Conservation (phyloP, 1,140 invertebrate species). For the Drosophila jambulina region DNA sequence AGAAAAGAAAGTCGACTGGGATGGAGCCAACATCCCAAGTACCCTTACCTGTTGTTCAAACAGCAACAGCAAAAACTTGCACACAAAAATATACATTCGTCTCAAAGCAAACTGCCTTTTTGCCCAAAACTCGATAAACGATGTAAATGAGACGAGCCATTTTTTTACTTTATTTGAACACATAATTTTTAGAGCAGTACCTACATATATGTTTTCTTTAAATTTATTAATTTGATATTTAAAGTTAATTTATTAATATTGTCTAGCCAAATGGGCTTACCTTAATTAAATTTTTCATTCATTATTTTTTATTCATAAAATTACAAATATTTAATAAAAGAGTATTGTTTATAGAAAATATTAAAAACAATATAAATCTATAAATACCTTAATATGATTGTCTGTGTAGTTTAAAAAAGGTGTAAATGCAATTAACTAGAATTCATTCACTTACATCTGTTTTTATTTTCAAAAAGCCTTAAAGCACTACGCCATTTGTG, state of each 20-base stretch:
- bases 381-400: neutral
- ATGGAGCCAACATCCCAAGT: constrained; percentile 5
- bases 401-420: neutral
- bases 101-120: neutral
- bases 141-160: neutral
- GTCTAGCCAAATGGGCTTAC: neutral
- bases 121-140: neutral
- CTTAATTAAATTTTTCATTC: neutral
- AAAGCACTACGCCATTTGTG: neutral
- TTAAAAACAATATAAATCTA: neutral
- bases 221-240: too few species aligned
- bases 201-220: neutral
- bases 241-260: neutral
- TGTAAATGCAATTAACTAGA: neutral
- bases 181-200: neutral
- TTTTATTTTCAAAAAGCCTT: neutral
- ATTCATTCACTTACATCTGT: neutral
- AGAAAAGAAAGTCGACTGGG: constrained; percentile 34
- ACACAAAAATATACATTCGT: neutral
- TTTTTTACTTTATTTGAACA: neutral
- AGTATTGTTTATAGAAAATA: too few species aligned
- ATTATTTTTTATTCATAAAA: neutral
- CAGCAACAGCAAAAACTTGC: neutral
- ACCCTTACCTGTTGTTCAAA: constrained; percentile 16
- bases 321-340: neutral